Percentiles rank a stretch among this genome's conserved stretches.
phyloP scores from a whole-genome alignment of 2,113 vertebrate species.

The Pionites leucogaster region DNA sequence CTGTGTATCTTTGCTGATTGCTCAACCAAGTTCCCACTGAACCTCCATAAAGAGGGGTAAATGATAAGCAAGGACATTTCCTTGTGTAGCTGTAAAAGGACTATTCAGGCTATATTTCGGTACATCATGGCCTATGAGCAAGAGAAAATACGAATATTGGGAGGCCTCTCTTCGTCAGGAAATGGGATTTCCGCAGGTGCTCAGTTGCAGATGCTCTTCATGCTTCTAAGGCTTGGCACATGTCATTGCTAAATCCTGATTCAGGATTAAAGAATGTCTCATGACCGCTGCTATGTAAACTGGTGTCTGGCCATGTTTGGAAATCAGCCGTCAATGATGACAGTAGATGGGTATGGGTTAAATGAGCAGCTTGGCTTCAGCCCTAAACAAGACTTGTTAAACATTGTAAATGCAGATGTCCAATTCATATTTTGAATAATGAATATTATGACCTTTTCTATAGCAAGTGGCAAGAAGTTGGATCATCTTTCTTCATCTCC shows the following conservation, averaged over 20 bases:
- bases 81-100: background rate
- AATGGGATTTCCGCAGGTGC: conserved; percentile 59
- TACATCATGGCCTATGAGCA: background rate
- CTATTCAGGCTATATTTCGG: conserved; percentile 3
- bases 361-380: conserved; percentile 40
- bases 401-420: conserved; percentile 4
- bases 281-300: conserved; percentile 23
- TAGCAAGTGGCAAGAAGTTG: conserved; percentile 11
- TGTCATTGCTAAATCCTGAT: conserved; percentile 33
- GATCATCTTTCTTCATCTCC: background rate
- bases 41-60: background rate
- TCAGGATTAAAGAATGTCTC: conserved; percentile 63
- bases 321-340: conserved; percentile 26
- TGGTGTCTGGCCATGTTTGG: conserved; percentile 56
- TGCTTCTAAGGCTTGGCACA: conserved; percentile 39
- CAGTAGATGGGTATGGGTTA: conserved; percentile 28
- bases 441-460: background rate
- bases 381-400: conserved; percentile 17
- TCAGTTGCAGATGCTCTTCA: conserved; percentile 30
- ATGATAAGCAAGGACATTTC: background rate
- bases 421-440: conserved; percentile 3
- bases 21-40: background rate
- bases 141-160: conserved; percentile 12
- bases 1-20: background rate
- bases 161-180: conserved; percentile 43